Conservation (phyloP, 2,113 vertebrate species). For the Saccopteryx leptura region DNA sequence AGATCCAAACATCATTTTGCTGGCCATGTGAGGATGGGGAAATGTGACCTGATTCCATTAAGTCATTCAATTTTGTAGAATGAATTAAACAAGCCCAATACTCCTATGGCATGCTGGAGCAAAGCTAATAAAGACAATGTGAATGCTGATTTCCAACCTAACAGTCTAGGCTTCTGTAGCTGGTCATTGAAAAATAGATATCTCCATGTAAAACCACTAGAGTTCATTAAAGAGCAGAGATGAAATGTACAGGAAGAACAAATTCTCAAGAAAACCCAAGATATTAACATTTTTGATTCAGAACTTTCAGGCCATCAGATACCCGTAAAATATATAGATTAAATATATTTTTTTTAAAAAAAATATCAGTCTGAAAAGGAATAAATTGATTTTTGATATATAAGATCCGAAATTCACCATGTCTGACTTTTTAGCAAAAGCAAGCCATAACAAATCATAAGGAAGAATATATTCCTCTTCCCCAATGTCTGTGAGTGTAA, state of each 20-base stretch:
- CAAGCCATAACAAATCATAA: not conserved
- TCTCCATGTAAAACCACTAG: not conserved
- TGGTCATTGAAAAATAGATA: not conserved
- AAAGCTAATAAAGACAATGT: not conserved
- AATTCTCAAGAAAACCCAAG: not conserved
- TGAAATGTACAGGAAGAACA: not conserved
- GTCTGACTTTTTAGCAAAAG: not conserved
- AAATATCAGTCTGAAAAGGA: not conserved
- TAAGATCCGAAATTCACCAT: not conserved
- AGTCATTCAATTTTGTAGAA: not conserved
- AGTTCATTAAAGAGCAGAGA: not conserved
- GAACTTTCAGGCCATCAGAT: conserved; percentile 10
- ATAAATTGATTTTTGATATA: not conserved
- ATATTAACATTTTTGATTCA: conserved; percentile 24
- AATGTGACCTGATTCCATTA: not conserved
- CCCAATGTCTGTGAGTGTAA: not conserved
- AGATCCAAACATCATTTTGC: not conserved
- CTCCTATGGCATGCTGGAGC: not conserved
- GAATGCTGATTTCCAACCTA: not conserved
- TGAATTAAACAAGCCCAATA: not conserved
- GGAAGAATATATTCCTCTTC: not conserved
- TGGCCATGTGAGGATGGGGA: too few species aligned
- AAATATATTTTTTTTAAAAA: not conserved
- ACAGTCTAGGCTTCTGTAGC: not conserved
- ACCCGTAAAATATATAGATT: not conserved